phyloP scores from a whole-genome alignment of 2,113 vertebrate genomes.

The Clarias batrachus region DNA sequence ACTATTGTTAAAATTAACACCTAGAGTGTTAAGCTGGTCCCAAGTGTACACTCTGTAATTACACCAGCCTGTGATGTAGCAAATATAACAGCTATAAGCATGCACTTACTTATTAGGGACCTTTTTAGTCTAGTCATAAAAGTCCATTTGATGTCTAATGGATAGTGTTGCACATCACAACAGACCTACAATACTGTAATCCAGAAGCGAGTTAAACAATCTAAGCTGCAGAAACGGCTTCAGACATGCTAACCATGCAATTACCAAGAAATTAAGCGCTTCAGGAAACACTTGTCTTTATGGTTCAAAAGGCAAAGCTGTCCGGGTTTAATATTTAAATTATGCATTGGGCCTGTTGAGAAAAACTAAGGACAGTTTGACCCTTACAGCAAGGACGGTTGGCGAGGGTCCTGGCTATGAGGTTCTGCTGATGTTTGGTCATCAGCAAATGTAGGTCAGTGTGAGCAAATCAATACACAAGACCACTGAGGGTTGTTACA shows the following conservation, averaged over 20 bases:
- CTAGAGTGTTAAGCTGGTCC: constrained; percentile 20
- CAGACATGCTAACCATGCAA: constrained; percentile 14
- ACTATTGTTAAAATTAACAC: constrained; percentile 48
- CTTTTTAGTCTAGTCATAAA: constrained; percentile 21
- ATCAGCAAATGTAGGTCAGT: constrained; percentile 19
- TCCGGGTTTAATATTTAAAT: not conserved
- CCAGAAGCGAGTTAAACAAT: constrained; percentile 22
- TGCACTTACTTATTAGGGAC: constrained; percentile 32
- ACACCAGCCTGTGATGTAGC: constrained; percentile 24
- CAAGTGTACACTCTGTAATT: constrained; percentile 37
- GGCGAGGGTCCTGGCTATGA: not conserved
- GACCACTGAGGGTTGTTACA: not conserved
- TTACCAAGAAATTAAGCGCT: constrained; percentile 19
- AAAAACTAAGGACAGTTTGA: not conserved
- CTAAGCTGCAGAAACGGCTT: not conserved
- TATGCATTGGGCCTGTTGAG: not conserved
- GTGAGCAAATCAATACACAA: constrained; percentile 20
- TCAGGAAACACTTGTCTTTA: not conserved
- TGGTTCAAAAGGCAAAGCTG: not conserved
- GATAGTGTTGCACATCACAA: constrained; percentile 22
- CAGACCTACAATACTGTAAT: not conserved
- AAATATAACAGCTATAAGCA: constrained; percentile 21
- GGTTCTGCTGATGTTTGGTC: not conserved
- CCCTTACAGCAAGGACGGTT: not conserved
- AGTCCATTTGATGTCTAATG: constrained; percentile 36